These are phyloP conservation scores for Dysidea cf. avara DNA, from an alignment of 37 sponge, comb jelly and placozoan species.

Conservation along the genomic window DNA sequence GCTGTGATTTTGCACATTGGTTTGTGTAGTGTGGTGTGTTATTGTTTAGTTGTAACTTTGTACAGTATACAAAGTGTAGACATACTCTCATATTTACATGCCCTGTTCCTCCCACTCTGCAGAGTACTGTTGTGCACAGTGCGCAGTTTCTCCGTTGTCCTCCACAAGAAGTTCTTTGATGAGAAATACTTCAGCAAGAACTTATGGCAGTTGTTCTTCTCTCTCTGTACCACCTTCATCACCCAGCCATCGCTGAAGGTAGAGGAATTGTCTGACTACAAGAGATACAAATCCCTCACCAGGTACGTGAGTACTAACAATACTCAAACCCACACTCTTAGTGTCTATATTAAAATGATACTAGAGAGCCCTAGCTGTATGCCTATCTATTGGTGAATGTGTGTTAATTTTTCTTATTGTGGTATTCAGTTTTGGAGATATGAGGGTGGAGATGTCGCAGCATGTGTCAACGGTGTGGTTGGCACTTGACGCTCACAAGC, in stretches of 20 bases:
- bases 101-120: too few relatives aligned
- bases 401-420: background rate
- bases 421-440: slow-evolving; percentile 58
- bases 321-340: too few relatives aligned
- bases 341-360: too few relatives aligned
- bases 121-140: too few relatives aligned
- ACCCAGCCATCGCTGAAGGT: slow-evolving; percentile 42
- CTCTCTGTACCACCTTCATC: slow-evolving; percentile 23
- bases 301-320: background rate
- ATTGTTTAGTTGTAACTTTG: too few relatives aligned
- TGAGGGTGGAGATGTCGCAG: slow-evolving; percentile 29
- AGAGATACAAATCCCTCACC: slow-evolving; percentile 7
- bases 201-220: slow-evolving; percentile 65
- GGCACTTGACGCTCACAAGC: slow-evolving; percentile 35
- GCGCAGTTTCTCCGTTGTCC: background rate
- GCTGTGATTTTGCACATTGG: too few relatives aligned
- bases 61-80: too few relatives aligned
- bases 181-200: too few relatives aligned
- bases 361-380: too few relatives aligned
- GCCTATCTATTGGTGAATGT: too few relatives aligned
- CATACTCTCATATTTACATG: too few relatives aligned
- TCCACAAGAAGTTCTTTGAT: background rate
- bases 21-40: too few relatives aligned
- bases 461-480: slow-evolving; percentile 54
- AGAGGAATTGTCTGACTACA: slow-evolving; percentile 34